A percentile compares a stretch with the other conserved stretches of the same genome.
Evolutionary conservation across 2,888 invertebrate species (phyloP).

Genomic region (Drosophila prolongata): DNA sequence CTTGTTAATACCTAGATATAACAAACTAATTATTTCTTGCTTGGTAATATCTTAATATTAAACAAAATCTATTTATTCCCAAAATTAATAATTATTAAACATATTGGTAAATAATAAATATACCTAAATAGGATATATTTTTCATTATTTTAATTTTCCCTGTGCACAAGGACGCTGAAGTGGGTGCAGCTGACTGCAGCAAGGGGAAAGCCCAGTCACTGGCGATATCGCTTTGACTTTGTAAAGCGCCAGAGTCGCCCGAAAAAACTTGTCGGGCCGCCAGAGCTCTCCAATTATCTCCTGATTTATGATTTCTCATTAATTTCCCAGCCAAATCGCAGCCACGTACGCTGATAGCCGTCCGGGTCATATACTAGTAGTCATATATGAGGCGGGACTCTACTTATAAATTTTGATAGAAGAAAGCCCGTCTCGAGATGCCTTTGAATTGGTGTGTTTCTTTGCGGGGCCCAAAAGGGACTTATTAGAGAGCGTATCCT

Average conservation of each 20-base stretch:
- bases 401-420: conserved; percentile 20
- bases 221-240: conserved; percentile 46
- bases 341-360: conserved; percentile 38
- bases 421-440: conserved; percentile 31
- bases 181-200: conserved; percentile 25
- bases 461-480: conserved; percentile 5
- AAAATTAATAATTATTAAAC: too few relatives aligned
- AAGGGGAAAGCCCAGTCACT: conserved; percentile 10
- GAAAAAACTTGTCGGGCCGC: conserved; percentile 10
- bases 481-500: conserved; percentile 33
- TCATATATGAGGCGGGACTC: conserved; percentile 4
- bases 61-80: too few relatives aligned
- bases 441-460: conserved; percentile 33
- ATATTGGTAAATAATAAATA: too few relatives aligned
- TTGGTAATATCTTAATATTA: too few relatives aligned
- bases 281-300: conserved; percentile 41
- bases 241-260: conserved; percentile 16
- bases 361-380: background rate
- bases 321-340: conserved; percentile 31
- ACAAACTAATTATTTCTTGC: too few relatives aligned
- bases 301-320: conserved; percentile 53
- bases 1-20: too few relatives aligned
- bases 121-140: too few relatives aligned
- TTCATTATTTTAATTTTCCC: background rate
- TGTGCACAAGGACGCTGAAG: conserved; percentile 3